Conservation (phyloP, 2,888 invertebrate species). For the Zygothrica quintamaculata region DNA sequence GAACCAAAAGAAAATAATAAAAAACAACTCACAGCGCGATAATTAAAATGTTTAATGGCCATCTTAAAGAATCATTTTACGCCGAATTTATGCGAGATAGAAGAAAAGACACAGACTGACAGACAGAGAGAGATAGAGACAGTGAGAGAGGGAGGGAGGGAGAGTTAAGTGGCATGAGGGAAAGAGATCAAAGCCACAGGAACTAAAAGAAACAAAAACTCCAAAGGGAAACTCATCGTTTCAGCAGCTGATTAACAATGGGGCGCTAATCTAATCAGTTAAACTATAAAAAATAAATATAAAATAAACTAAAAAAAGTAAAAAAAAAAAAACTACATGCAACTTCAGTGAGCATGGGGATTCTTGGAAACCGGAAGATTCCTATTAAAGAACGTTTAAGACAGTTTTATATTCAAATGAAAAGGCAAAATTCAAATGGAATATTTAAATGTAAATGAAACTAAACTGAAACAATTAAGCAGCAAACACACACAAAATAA, state of each 20-base stretch:
- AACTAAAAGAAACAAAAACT: conserved; percentile 8
- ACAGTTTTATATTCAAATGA: conserved; percentile 41
- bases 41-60: conserved; percentile 80
- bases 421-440: conserved; percentile 47
- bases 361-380: conserved; percentile 74
- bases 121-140: conserved; percentile 19
- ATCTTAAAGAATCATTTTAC: conserved; percentile 76
- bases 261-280: conserved; percentile 76
- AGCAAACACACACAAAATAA: too few relatives aligned
- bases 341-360: conserved; percentile 50
- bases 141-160: neutral
- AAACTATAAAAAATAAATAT: conserved; percentile 66
- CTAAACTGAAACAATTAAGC: conserved; percentile 4
- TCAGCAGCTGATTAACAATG: conserved; percentile 56
- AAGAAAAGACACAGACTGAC: conserved; percentile 34
- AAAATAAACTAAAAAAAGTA: too few relatives aligned
- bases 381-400: conserved; percentile 69
- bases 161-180: too few relatives aligned
- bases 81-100: conserved; percentile 67
- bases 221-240: conserved; percentile 20
- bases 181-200: too few relatives aligned
- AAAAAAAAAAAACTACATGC: conserved; percentile 64
- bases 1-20: conserved; percentile 37
- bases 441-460: conserved; percentile 48
- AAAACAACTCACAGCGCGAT: conserved; percentile 55